Base-by-base conservation (phyloP, 2,888 invertebrate genomes). In the Cryptosula pallasiana region DNA sequence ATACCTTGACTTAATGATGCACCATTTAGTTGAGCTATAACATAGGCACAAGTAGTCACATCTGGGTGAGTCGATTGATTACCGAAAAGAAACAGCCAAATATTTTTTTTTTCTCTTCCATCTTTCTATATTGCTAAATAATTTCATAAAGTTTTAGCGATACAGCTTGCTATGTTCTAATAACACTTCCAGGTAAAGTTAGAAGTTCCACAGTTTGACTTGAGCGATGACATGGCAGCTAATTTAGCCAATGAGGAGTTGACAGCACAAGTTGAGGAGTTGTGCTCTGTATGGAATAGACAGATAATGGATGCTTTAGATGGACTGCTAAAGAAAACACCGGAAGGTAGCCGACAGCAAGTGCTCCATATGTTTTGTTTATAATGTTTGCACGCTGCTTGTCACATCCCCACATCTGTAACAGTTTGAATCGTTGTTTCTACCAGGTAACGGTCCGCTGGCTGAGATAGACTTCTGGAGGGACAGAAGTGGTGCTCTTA, bases 381-480 rank as follows among this genome's bases (percentile, higher is more conserved):
- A 20, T 3, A 54, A 9, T 54, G n/a, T n/a, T 45, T 1, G n/a
- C 29, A 27, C n/a, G 2, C 9, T 35, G 36, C 3, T 25, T 20
- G 13, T 25, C 3, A 71, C n/a, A n/a, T n/a, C n/a, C n/a, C n/a
- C n/a, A n/a, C n/a, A n/a, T n/a, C n/a, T n/a, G n/a, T n/a, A n/a
- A n/a, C n/a, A n/a, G n/a, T n/a, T n/a, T n/a, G n/a, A n/a, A n/a
- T n/a, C n/a, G n/a, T n/a, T n/a, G n/a, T n/a, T n/a, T n/a, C n/a
- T n/a, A 29, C 25, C 88, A 69, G 91, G 91, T 0, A 89, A 90
- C 73, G 92, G 92, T 0, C 94, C 94, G 0, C 88, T 94, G 72
- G 90, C 92, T 0, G 94, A 94, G 81, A 92, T 92, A 80, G 90
- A 90, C 74, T 92, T 91, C 78, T 95, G 95, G 95, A 88, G 91